Evolutionary conservation across 2,113 vertebrate genomes (phyloP).

Genomic region (Ctenodactylus gundi): DNA sequence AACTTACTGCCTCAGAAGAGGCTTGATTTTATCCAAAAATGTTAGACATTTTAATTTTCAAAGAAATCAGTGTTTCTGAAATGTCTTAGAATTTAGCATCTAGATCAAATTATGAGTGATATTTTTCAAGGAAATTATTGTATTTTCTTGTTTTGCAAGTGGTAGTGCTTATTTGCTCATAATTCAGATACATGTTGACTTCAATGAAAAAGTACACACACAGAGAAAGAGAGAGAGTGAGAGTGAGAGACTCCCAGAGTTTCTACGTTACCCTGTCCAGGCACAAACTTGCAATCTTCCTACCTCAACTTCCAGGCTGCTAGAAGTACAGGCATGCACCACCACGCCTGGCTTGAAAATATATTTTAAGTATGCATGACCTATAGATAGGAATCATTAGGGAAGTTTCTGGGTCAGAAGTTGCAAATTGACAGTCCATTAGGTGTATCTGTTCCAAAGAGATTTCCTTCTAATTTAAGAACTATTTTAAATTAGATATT

Average conservation of each 20-base stretch:
- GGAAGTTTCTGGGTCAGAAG: not conserved
- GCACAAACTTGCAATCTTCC: too few relatives aligned
- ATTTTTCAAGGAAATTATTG: not conserved
- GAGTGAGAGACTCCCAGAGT: too few relatives aligned
- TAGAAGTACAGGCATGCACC: too few relatives aligned
- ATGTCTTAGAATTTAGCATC: not conserved
- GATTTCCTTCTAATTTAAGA: not conserved
- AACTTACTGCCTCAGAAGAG: not conserved
- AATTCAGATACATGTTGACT: not conserved
- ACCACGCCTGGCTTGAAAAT: too few relatives aligned
- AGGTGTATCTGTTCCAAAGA: not conserved
- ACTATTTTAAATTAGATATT: not conserved
- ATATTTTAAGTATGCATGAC: not conserved
- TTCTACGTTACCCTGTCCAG: too few relatives aligned
- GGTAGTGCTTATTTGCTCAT: not conserved
- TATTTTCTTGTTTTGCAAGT: not conserved
- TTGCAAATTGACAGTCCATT: not conserved
- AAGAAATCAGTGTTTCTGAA: constrained; percentile 22
- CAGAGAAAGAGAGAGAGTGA: too few relatives aligned
- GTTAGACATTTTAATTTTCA: constrained; percentile 39
- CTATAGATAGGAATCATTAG: not conserved
- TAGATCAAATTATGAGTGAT: constrained; percentile 9
- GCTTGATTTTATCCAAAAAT: not conserved
- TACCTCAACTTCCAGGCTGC: too few relatives aligned
- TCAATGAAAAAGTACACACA: not conserved